These are phyloP conservation scores for Halcyon chelicuti DNA, from an alignment of 2,797 vertebrate species.

Conservation along the genomic window DNA sequence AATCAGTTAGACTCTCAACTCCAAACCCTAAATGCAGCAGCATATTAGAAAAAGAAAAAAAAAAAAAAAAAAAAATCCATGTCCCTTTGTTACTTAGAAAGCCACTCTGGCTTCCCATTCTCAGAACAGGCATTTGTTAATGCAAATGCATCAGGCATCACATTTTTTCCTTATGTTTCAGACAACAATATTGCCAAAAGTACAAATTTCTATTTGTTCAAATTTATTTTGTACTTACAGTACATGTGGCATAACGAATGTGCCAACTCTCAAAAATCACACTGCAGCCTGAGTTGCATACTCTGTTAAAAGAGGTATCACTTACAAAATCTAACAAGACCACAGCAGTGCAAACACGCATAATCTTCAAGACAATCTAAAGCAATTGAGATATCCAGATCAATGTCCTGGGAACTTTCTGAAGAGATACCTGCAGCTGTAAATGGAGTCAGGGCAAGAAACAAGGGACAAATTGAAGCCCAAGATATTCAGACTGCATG, in stretches of 20 bases:
- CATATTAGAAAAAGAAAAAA: neutral
- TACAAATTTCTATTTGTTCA: conserved; percentile 45
- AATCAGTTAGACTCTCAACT: neutral
- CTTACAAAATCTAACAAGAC: conserved; percentile 25
- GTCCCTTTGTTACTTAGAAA: conserved; percentile 2
- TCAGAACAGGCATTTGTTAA: conserved; percentile 47
- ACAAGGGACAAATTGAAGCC: conserved; percentile 36
- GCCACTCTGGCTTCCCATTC: neutral
- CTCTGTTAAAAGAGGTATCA: conserved; percentile 13
- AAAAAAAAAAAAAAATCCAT: neutral
- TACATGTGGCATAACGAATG: conserved; percentile 12
- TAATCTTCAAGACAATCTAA: neutral
- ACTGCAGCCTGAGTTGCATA: neutral
- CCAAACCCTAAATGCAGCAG: neutral
- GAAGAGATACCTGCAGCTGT: neutral
- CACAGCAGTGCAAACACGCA: conserved; percentile 18
- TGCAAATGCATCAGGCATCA: neutral
- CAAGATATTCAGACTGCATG: neutral
- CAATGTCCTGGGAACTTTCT: conserved; percentile 33
- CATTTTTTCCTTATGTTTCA: conserved; percentile 45
- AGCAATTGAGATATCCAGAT: conserved; percentile 23
- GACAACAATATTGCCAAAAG: conserved; percentile 20
- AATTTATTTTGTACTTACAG: conserved; percentile 34
- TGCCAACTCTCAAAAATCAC: conserved; percentile 26
- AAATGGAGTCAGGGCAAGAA: conserved; percentile 1